Percentiles rank a stretch among this genome's conserved stretches.
phyloP scores from a whole-genome alignment of 2,888 invertebrate genomes.

The Anoplius nigerrimus region DNA sequence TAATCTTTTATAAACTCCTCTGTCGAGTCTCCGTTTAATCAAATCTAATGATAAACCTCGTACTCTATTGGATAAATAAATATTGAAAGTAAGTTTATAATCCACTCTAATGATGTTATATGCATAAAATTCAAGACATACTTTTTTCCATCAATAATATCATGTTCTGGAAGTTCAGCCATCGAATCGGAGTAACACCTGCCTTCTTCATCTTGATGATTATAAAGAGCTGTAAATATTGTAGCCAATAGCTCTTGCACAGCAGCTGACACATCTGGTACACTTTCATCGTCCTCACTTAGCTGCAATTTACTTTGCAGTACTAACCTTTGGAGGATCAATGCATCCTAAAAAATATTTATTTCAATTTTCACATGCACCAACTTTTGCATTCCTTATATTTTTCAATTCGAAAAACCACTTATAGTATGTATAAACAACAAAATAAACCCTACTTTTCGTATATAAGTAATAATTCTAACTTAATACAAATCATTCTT shows the following conservation, averaged over 20 bases:
- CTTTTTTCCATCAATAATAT: constrained; percentile 81
- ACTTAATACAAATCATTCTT: constrained; percentile 20
- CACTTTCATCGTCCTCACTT: constrained; percentile 88
- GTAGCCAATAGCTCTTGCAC: constrained; percentile 94
- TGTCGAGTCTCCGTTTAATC: constrained; percentile 93
- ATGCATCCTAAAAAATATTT: constrained; percentile 82
- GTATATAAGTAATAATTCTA: constrained; percentile 15
- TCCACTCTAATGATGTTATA: constrained; percentile 9
- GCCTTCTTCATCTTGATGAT: constrained; percentile 97
- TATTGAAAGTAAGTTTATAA: constrained; percentile 11
- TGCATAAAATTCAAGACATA: constrained; percentile 66
- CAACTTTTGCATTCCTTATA: too few species aligned
- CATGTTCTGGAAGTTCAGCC: constrained; percentile 93
- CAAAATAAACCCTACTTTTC: neutral
- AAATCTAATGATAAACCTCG: constrained; percentile 93
- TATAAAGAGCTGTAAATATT: constrained; percentile 94
- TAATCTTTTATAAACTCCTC: constrained; percentile 92
- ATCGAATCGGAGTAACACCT: constrained; percentile 97
- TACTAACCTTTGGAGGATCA: constrained; percentile 93
- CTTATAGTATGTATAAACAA: too few species aligned
- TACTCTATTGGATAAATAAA: constrained; percentile 76
- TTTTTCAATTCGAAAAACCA: too few species aligned
- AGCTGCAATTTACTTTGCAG: constrained; percentile 94
- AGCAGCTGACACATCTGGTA: constrained; percentile 92
- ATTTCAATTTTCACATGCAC: too few species aligned